Conservation (phyloP, 2,113 vertebrate species). For the Leptobrachium leishanense region DNA sequence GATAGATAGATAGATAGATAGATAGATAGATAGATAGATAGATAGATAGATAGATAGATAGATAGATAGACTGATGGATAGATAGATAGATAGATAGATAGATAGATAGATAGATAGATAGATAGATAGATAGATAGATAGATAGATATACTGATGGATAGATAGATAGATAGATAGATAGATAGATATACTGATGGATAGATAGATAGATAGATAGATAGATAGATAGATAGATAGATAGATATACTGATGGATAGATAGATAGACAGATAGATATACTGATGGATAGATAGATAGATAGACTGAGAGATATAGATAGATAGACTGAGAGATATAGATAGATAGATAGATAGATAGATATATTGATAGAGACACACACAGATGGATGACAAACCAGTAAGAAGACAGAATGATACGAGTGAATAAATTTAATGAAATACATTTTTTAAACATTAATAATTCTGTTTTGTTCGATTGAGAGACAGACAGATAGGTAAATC, state of each 20-base stretch:
- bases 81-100: neutral
- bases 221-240: constrained; percentile 17
- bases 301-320: too few relatives aligned
- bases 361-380: constrained; percentile 14
- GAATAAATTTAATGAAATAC: constrained; percentile 4
- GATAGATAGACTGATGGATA: too few relatives aligned
- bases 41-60: constrained; percentile 11
- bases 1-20: constrained; percentile 3
- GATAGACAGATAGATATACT: constrained; percentile 27
- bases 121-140: neutral
- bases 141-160: neutral
- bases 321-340: neutral
- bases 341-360: constrained; percentile 20
- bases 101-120: neutral
- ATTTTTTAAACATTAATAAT: too few relatives aligned
- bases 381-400: neutral
- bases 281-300: constrained; percentile 15
- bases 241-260: constrained; percentile 23
- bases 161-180: neutral
- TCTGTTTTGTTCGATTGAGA: constrained; percentile 8
- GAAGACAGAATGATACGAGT: neutral
- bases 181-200: neutral
- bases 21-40: neutral
- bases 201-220: neutral
- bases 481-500: neutral